Percentiles rank a stretch among this genome's conserved stretches.
Evolutionary conservation across 2,797 vertebrate species (phyloP).

Genomic region (Cyprinodon diabolis): DNA sequence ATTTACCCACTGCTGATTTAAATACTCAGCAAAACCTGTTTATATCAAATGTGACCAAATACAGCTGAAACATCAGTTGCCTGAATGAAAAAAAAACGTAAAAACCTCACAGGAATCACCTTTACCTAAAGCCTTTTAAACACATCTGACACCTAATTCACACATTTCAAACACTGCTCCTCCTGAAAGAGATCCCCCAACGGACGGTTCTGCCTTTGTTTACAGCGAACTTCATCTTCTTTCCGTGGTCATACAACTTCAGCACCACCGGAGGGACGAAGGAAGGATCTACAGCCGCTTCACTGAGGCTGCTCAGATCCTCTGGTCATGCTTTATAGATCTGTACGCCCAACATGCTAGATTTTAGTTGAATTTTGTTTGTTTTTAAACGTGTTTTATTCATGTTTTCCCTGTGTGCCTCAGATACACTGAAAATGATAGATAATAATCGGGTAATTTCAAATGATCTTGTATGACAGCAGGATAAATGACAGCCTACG

Average conservation of each 20-base stretch:
- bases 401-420: conserved; percentile 83
- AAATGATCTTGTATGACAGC: conserved; percentile 45
- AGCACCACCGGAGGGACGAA: conserved; percentile 41
- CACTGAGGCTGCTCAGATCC: conserved; percentile 20
- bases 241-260: conserved; percentile 52
- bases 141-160: conserved; percentile 21
- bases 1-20: conserved; percentile 51
- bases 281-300: conserved; percentile 35
- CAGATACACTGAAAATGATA: conserved; percentile 81
- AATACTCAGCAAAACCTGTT: conserved; percentile 50
- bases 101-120: conserved; percentile 50
- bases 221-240: conserved; percentile 68
- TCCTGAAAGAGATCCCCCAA: conserved; percentile 48
- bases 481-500: conserved; percentile 51
- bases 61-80: conserved; percentile 52
- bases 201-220: conserved; percentile 73
- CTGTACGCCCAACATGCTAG: conserved; percentile 48
- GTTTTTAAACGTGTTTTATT: conserved; percentile 69
- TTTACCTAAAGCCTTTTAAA: conserved; percentile 68
- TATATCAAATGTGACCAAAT: conserved; percentile 66
- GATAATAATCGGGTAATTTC: conserved; percentile 60
- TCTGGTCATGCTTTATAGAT: conserved; percentile 72
- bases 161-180: conserved; percentile 52
- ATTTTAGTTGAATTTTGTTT: conserved; percentile 52
- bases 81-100: conserved; percentile 32